Conservation (phyloP, 1,140 invertebrate species). For the Lasaia peninsularis region DNA sequence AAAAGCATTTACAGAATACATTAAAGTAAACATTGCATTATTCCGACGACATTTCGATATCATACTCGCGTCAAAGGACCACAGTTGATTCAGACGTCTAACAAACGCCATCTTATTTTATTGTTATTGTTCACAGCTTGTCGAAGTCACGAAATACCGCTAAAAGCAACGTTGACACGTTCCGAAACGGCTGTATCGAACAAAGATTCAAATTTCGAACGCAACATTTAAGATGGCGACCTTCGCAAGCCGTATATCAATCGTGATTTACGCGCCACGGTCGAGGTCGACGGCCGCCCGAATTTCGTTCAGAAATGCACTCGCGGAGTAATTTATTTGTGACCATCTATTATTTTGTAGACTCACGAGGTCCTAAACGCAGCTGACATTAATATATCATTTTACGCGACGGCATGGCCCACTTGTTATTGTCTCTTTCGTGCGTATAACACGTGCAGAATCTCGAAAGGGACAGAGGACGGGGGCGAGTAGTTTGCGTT, state of each 20-base stretch:
- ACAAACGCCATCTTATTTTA: conserved; percentile 36
- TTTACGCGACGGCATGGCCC: conserved; percentile 64
- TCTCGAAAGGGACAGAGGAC: conserved; percentile 43
- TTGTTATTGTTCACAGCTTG: conserved; percentile 40
- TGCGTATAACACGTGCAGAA: neutral
- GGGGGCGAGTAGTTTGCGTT: conserved; percentile 67
- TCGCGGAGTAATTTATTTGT: conserved; percentile 73
- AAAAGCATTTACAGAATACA: conserved; percentile 8
- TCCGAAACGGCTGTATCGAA: conserved; percentile 49
- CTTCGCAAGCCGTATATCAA: conserved; percentile 68
- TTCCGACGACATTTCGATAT: conserved; percentile 15
- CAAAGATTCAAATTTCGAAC: conserved; percentile 70
- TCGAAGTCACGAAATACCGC: conserved; percentile 41
- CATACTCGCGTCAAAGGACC: conserved; percentile 13
- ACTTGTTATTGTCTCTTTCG: conserved; percentile 42
- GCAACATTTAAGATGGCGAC: conserved; percentile 70
- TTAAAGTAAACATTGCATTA: conserved; percentile 10
- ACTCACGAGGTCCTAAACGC: conserved; percentile 75
- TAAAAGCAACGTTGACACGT: conserved; percentile 51
- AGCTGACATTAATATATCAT: conserved; percentile 77
- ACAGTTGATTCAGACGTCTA: conserved; percentile 24
- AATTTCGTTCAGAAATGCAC: conserved; percentile 75
- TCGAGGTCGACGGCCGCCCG: conserved; percentile 72
- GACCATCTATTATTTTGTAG: conserved; percentile 77
- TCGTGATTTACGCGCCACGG: conserved; percentile 72